Percentiles rank a stretch among this genome's conserved stretches.
phyloP scores from a whole-genome alignment of 2,888 invertebrate species.

The Hoplodrina ambigua region DNA sequence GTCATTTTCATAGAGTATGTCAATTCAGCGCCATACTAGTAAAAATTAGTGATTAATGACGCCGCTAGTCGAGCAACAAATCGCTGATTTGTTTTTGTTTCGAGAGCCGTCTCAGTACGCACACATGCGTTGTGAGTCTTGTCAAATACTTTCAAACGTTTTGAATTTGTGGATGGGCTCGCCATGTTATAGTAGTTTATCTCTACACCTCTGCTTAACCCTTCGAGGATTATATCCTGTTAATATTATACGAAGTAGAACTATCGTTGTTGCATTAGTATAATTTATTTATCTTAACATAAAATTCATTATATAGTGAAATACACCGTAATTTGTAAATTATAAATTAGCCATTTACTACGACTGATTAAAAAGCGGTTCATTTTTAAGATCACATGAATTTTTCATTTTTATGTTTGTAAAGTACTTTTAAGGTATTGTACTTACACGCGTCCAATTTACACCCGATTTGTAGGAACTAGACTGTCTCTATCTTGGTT shows the following conservation, averaged over 20 bases:
- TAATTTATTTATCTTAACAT: slow-evolving; percentile 58
- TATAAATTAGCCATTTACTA: slow-evolving; percentile 54
- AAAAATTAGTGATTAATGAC: too few relatives aligned
- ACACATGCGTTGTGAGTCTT: too few relatives aligned
- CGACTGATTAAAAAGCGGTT: slow-evolving; percentile 57
- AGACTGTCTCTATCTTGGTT: neutral
- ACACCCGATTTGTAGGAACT: neutral
- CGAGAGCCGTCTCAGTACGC: too few relatives aligned
- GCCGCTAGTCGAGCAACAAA: too few relatives aligned
- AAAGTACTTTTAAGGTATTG: slow-evolving; percentile 33
- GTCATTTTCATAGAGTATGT: too few relatives aligned
- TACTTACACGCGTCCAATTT: slow-evolving; percentile 25
- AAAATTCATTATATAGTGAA: slow-evolving; percentile 38
- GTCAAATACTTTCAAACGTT: too few relatives aligned
- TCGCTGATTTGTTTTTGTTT: too few relatives aligned
- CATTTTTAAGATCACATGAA: slow-evolving; percentile 45
- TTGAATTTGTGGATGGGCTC: too few relatives aligned
- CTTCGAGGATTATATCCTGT: too few relatives aligned
- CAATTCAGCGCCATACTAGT: too few relatives aligned
- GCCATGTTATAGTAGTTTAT: too few relatives aligned
- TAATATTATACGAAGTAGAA: slow-evolving; percentile 25
- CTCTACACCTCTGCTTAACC: too few relatives aligned
- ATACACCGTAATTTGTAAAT: slow-evolving; percentile 51
- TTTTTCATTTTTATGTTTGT: slow-evolving; percentile 54
- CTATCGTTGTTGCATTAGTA: slow-evolving; percentile 25